phyloP scores from a whole-genome alignment of 2,888 invertebrate genomes.

The Agrochola lota region DNA sequence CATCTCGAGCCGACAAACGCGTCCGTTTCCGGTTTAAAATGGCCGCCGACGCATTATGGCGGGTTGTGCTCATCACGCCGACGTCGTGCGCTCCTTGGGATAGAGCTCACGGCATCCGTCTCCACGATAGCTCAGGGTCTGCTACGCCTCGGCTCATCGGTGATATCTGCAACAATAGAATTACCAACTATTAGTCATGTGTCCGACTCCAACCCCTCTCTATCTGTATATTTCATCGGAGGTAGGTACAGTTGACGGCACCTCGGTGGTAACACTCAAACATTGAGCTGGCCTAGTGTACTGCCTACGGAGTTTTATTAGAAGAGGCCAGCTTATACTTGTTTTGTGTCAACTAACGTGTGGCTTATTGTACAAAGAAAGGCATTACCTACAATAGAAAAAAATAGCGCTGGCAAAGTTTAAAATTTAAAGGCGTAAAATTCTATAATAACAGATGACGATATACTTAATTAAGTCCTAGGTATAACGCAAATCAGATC shows the following conservation, averaged over 20 bases:
- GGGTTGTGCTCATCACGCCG: constrained; percentile 90
- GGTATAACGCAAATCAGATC: background rate
- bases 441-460: background rate
- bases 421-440: background rate
- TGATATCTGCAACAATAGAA: constrained; percentile 81
- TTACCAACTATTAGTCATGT: constrained; percentile 4
- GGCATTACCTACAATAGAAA: background rate
- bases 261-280: too few species aligned
- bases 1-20: constrained; percentile 88
- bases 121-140: constrained; percentile 72
- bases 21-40: constrained; percentile 88
- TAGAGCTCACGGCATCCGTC: constrained; percentile 88
- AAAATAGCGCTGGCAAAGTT: background rate
- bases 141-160: constrained; percentile 79
- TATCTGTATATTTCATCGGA: background rate
- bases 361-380: background rate
- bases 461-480: background rate
- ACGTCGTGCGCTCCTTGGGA: constrained; percentile 83
- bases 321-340: background rate
- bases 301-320: background rate
- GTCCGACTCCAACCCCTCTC: background rate
- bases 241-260: background rate
- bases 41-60: constrained; percentile 90
- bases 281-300: background rate
- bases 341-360: background rate